A percentile compares a stretch with the other conserved stretches of the same genome.
Conservation (phyloP, 2,113 vertebrate species). For the Bungarus multicinctus region DNA sequence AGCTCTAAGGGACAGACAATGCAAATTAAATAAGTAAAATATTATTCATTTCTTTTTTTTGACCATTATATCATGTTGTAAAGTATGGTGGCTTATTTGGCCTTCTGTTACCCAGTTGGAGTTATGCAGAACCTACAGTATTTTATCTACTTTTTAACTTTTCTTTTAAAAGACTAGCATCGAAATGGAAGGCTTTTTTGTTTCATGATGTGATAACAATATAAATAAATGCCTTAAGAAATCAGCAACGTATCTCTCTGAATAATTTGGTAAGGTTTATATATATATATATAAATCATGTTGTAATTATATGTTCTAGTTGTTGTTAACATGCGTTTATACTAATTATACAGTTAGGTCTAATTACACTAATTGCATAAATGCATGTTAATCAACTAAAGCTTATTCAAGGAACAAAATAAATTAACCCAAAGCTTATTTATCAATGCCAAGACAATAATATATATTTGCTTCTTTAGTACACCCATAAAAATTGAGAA, state of each 20-base stretch:
- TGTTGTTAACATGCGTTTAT: conserved; percentile 61
- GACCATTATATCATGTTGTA: not conserved
- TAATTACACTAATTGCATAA: conserved; percentile 74
- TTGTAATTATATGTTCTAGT: conserved; percentile 62
- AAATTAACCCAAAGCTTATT: conserved; percentile 47
- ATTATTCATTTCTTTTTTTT: not conserved
- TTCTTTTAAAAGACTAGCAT: not conserved
- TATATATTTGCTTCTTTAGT: not conserved
- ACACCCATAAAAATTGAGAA: not conserved
- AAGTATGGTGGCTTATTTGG: not conserved
- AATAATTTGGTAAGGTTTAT: conserved; percentile 37
- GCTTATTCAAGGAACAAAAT: conserved; percentile 64
- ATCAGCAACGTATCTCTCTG: not conserved
- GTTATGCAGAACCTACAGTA: conserved; percentile 8
- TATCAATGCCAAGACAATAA: not conserved
- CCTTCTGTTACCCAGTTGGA: conserved; percentile 1
- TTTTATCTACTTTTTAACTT: not conserved
- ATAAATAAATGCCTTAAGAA: not conserved
- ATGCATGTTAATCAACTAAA: conserved; percentile 58
- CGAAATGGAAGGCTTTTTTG: not conserved
- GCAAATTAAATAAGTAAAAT: not conserved
- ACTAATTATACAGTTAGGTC: conserved; percentile 63
- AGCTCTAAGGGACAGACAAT: not conserved
- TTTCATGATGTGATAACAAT: conserved; percentile 28
- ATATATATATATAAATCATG: conserved; percentile 30